A percentile compares a stretch with the other conserved stretches of the same genome.
phyloP scores from a whole-genome alignment of 1,140 invertebrate species.

The silkworm (Bombyx mori) region DNA sequence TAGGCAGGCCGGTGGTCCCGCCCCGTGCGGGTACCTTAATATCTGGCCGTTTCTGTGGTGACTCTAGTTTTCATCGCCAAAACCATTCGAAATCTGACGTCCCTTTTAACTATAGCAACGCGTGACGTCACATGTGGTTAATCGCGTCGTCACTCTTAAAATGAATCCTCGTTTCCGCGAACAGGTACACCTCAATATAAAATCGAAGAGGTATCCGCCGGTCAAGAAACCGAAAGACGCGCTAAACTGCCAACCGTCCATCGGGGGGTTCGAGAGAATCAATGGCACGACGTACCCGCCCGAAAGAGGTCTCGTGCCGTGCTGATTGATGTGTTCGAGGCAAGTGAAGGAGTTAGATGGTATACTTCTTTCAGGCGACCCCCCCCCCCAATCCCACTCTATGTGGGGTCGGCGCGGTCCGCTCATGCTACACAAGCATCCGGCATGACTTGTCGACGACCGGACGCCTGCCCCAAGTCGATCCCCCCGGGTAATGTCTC shows the following conservation, averaged over 20 bases:
- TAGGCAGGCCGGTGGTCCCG: not conserved
- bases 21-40: not conserved
- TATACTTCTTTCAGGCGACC: too few species aligned
- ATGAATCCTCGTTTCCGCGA: slow-evolving; percentile 9
- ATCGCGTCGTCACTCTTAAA: not conserved
- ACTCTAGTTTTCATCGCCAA: not conserved
- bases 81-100: not conserved
- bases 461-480: too few species aligned
- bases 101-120: not conserved
- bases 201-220: slow-evolving; percentile 36
- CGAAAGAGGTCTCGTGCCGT: not conserved
- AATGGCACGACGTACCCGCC: not conserved
- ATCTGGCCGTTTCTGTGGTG: not conserved
- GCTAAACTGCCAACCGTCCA: not conserved
- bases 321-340: not conserved
- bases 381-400: too few species aligned
- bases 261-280: not conserved
- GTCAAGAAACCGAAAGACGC: slow-evolving; percentile 32
- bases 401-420: too few species aligned
- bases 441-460: too few species aligned
- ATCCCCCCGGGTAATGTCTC: too few species aligned
- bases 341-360: too few species aligned
- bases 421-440: too few species aligned
- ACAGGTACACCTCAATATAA: slow-evolving; percentile 51
- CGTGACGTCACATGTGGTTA: not conserved